phyloP scores from a whole-genome alignment of 2,888 invertebrate species.

The Yponomeuta evonymella region DNA sequence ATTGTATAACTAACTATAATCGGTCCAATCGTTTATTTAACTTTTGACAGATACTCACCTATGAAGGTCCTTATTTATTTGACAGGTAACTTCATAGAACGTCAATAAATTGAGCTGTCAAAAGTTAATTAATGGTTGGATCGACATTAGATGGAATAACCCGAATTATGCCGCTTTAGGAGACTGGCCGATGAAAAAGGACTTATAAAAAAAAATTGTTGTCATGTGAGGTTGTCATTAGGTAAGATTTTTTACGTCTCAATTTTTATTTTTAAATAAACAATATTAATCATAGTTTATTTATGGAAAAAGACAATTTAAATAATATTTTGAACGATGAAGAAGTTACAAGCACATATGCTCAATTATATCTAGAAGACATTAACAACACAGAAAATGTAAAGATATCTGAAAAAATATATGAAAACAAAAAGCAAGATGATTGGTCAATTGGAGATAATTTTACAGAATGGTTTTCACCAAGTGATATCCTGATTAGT shows the following conservation, averaged over 20 bases:
- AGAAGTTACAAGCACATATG: conserved; percentile 51
- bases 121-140: no score
- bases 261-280: not conserved
- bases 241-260: not conserved
- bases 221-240: not conserved
- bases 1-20: no score
- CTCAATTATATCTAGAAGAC: conserved; percentile 53
- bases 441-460: not conserved
- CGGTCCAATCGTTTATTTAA: no score
- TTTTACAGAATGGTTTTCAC: conserved; percentile 51
- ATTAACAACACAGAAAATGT: conserved; percentile 31
- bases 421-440: not conserved
- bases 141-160: no score
- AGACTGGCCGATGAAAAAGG: no score
- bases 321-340: conserved; percentile 23
- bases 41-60: no score
- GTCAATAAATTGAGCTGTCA: no score
- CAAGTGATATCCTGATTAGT: conserved; percentile 59
- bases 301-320: not conserved
- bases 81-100: no score
- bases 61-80: no score
- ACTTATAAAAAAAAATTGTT: no score
- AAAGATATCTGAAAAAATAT: not conserved
- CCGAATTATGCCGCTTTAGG: no score
- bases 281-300: not conserved